Evolutionary conservation across 2,797 vertebrate species (phyloP).

Genomic region (Chaunax sp.): DNA sequence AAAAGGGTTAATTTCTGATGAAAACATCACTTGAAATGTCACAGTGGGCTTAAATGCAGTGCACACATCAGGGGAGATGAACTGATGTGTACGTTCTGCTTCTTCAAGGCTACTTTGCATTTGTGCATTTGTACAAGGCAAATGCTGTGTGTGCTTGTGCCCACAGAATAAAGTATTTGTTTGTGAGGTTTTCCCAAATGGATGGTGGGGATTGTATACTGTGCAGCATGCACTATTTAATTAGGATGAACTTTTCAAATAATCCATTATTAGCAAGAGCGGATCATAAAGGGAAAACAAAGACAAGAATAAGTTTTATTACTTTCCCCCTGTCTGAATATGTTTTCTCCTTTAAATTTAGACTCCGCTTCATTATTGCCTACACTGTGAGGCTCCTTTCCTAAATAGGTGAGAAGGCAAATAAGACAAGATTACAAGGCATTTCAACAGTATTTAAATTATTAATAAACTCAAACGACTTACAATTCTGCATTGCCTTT

Average conservation of each 20-base stretch:
- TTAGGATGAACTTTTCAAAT: constrained; percentile 73
- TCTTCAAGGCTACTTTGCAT: constrained; percentile 1
- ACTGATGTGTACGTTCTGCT: neutral
- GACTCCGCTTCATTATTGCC: constrained; percentile 49
- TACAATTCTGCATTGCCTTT: constrained; percentile 40
- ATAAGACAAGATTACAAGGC: constrained; percentile 53
- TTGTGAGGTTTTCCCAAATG: constrained; percentile 51
- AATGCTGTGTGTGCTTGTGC: neutral
- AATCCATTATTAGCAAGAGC: constrained; percentile 65
- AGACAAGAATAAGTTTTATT: constrained; percentile 45
- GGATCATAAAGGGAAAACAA: constrained; percentile 61
- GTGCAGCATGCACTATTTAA: constrained; percentile 61
- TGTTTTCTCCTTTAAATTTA: constrained; percentile 40
- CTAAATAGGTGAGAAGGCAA: constrained; percentile 55
- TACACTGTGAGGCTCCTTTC: constrained; percentile 41
- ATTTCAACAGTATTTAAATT: constrained; percentile 63
- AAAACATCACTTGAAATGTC: constrained; percentile 59
- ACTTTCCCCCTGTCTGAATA: constrained; percentile 39
- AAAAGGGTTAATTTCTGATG: constrained; percentile 50
- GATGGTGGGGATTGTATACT: constrained; percentile 42
- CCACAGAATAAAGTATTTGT: constrained; percentile 36
- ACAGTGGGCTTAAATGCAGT: constrained; percentile 8
- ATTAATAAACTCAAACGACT: constrained; percentile 59
- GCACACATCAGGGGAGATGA: constrained; percentile 22
- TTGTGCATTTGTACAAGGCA: constrained; percentile 1